Evolutionary conservation across 1,140 invertebrate genomes (phyloP).

Genomic region (Neotoxoptera formosana): DNA sequence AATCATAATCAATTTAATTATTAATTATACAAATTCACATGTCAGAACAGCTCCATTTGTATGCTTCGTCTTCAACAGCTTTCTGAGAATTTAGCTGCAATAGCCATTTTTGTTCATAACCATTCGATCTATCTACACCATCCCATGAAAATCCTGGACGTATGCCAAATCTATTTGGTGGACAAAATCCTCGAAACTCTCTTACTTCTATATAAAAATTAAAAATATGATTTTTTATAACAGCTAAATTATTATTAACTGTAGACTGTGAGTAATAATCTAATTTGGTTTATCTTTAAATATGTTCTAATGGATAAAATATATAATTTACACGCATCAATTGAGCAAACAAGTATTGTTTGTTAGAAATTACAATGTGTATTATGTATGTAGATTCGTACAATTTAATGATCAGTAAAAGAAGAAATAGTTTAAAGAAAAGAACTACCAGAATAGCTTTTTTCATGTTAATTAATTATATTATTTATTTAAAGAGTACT

Average conservation of each 20-base stretch:
- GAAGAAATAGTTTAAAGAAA: background rate
- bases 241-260: background rate
- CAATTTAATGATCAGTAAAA: background rate
- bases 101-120: slow-evolving; percentile 94
- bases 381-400: background rate
- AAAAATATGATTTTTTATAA: background rate
- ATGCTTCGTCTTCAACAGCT: slow-evolving; percentile 84
- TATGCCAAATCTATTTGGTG: slow-evolving; percentile 92
- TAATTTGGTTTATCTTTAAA: background rate
- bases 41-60: slow-evolving; percentile 94
- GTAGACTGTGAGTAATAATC: background rate
- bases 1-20: no score
- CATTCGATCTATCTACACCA: slow-evolving; percentile 96
- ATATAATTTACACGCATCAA: background rate
- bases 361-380: background rate
- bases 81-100: slow-evolving; percentile 77
- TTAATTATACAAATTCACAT: slow-evolving; percentile 73
- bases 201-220: slow-evolving; percentile 70
- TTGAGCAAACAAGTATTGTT: background rate
- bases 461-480: no score
- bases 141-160: slow-evolving; percentile 96
- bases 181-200: slow-evolving; percentile 80
- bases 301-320: background rate
- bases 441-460: background rate
- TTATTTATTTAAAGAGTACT: background rate